Conservation (phyloP, 2,888 invertebrate species). For the Amblyteles armatorius region DNA sequence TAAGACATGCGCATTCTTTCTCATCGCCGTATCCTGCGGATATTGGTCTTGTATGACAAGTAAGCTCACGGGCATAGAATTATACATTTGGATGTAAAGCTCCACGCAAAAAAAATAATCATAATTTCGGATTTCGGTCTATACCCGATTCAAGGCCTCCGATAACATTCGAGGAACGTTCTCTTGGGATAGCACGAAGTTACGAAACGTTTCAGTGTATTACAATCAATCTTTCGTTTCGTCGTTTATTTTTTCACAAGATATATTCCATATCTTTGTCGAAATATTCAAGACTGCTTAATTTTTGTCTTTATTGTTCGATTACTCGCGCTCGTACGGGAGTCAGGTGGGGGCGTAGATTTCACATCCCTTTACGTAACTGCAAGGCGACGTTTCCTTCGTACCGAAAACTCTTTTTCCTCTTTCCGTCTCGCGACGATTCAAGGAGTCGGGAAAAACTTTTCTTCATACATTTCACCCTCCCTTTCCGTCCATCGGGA, state of each 20-base stretch:
- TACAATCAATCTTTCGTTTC: neutral
- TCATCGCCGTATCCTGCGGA: too few relatives aligned
- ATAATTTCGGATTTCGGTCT: too few relatives aligned
- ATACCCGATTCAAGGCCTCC: too few relatives aligned
- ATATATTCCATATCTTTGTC: neutral
- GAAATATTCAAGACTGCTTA: neutral
- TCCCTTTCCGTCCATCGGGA: slow-evolving; percentile 9
- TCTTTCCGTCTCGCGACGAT: slow-evolving; percentile 21
- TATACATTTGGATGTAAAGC: too few relatives aligned
- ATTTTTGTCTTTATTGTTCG: neutral
- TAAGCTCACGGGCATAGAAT: too few relatives aligned
- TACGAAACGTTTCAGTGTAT: neutral
- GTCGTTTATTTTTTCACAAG: neutral
- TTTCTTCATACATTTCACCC: slow-evolving; percentile 38
- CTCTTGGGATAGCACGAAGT: too few relatives aligned
- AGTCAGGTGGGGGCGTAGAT: slow-evolving; percentile 16
- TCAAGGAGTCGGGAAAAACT: slow-evolving; percentile 37
- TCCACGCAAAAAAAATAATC: too few relatives aligned
- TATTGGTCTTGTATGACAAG: too few relatives aligned
- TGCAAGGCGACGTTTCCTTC: slow-evolving; percentile 26
- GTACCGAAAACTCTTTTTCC: slow-evolving; percentile 20
- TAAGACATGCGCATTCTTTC: too few relatives aligned
- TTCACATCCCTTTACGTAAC: slow-evolving; percentile 38
- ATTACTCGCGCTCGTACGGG: neutral
- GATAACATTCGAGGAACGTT: too few relatives aligned